phyloP scores from a whole-genome alignment of 1,140 invertebrate species.

The Pseudomyrmex dendroicus region DNA sequence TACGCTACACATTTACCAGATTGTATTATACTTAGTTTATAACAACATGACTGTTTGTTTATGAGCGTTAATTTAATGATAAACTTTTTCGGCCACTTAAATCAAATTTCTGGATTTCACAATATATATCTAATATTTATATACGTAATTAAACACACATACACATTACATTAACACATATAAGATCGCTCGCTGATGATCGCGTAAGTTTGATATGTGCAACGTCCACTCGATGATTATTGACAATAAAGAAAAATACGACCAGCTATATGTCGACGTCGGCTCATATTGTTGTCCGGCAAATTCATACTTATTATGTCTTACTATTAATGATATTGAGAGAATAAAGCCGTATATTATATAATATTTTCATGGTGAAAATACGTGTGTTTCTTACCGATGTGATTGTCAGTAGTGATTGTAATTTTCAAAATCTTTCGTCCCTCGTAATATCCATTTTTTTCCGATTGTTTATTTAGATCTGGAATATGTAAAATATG shows the following conservation, averaged over 20 bases:
- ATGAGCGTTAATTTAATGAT: constrained; percentile 79
- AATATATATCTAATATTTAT: constrained; percentile 4
- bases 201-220: constrained; percentile 51
- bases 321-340: constrained; percentile 76
- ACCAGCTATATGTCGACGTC: constrained; percentile 67
- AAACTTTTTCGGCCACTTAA: constrained; percentile 62
- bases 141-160: constrained; percentile 22
- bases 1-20: constrained; percentile 83
- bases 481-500: too few relatives aligned
- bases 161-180: constrained; percentile 28
- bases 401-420: too few relatives aligned
- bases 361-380: constrained; percentile 59
- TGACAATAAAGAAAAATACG: constrained; percentile 41
- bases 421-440: too few relatives aligned
- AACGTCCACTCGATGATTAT: constrained; percentile 52
- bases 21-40: constrained; percentile 81
- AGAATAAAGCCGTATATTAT: constrained; percentile 76
- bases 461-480: too few relatives aligned
- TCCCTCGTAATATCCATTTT: too few relatives aligned
- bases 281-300: constrained; percentile 78
- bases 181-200: constrained; percentile 42
- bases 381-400: neutral
- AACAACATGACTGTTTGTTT: constrained; percentile 79
- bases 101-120: constrained; percentile 38
- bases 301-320: constrained; percentile 74